These are phyloP conservation scores for Spilogale gracilis DNA, from an alignment of 2,113 vertebrate genomes.

Conservation along the genomic window DNA sequence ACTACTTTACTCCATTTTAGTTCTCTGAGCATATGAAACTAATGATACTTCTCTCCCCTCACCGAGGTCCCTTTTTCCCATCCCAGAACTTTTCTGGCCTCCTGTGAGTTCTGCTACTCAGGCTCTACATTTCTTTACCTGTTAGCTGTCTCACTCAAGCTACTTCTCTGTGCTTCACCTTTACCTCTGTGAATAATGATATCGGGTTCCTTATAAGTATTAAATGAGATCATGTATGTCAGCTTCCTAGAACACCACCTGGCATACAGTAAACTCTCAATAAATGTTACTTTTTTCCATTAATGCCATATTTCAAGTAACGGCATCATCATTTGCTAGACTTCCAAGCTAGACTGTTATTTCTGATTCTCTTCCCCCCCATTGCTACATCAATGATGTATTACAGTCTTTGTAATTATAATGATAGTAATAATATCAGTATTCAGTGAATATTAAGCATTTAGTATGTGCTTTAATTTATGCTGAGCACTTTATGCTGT, in stretches of 20 bases:
- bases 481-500: not conserved
- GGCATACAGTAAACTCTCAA: not conserved
- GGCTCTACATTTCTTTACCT: not conserved
- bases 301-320: not conserved
- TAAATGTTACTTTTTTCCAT: not conserved
- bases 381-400: not conserved
- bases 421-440: not conserved
- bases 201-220: not conserved
- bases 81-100: not conserved
- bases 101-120: fast-evolving
- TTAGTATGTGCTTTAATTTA: constrained; percentile 11
- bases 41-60: not conserved
- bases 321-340: not conserved
- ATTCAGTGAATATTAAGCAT: not conserved
- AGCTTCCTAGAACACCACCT: not conserved
- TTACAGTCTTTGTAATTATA: not conserved
- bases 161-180: not conserved
- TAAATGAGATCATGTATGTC: not conserved
- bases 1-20: not conserved
- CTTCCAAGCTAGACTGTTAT: not conserved
- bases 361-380: not conserved
- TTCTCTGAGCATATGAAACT: not conserved
- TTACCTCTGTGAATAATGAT: not conserved
- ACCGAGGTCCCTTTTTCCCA: not conserved
- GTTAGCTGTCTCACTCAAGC: not conserved